Conservation (phyloP, 2,888 invertebrate species). For the Epistrophe grossulariae region DNA sequence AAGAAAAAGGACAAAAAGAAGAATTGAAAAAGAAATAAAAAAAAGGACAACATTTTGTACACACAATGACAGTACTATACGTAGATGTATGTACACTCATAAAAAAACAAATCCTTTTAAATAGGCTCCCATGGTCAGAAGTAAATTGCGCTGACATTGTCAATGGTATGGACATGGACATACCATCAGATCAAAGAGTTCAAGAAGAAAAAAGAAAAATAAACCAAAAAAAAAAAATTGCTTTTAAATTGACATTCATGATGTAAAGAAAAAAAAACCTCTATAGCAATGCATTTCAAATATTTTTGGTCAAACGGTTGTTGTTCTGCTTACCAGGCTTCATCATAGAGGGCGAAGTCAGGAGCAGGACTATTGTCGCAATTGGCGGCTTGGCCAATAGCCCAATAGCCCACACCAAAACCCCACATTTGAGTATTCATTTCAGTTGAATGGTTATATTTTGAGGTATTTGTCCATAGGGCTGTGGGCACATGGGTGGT, state of each 20-base stretch:
- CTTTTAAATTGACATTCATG: slow-evolving; percentile 25
- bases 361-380: neutral
- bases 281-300: slow-evolving; percentile 52
- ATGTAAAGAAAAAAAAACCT: slow-evolving; percentile 8
- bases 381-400: neutral
- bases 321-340: slow-evolving; percentile 11
- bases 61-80: slow-evolving; percentile 6
- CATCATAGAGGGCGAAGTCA: neutral
- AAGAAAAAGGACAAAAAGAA: slow-evolving; percentile 5
- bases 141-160: slow-evolving; percentile 45
- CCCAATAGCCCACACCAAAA: neutral
- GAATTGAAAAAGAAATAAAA: neutral
- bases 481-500: neutral
- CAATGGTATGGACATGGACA: neutral
- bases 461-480: neutral
- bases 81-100: neutral
- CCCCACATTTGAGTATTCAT: slow-evolving; percentile 37
- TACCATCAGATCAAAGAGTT: slow-evolving; percentile 13
- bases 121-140: slow-evolving; percentile 34
- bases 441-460: slow-evolving; percentile 41
- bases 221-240: slow-evolving; percentile 13
- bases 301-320: slow-evolving; percentile 56
- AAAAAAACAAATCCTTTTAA: slow-evolving; percentile 37
- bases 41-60: slow-evolving; percentile 41
- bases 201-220: neutral